Conservation (phyloP, 1,140 invertebrate genomes). For the Listronotus oregonensis region DNA sequence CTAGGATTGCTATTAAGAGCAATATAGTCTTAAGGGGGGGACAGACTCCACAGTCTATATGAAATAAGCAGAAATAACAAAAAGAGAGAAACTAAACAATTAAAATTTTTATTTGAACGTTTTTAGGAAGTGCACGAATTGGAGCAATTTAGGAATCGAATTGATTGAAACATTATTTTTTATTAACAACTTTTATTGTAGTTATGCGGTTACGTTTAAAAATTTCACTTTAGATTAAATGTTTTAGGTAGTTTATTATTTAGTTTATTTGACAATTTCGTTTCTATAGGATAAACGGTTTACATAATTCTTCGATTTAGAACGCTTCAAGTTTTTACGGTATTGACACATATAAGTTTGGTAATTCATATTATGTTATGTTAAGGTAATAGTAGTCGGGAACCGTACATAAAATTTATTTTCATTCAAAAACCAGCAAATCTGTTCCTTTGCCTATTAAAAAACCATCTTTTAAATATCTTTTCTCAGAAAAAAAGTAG, state of each 20-base stretch:
- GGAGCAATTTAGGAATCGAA: conserved; percentile 45
- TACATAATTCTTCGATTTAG: conserved; percentile 26
- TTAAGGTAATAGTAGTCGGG: no score
- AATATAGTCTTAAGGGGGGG: conserved; percentile 11
- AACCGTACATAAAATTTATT: no score
- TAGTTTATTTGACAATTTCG: conserved; percentile 10
- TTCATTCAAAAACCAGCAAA: no score
- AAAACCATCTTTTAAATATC: no score
- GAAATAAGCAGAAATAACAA: conserved; percentile 38
- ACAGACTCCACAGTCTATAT: conserved; percentile 24
- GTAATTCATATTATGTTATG: no score
- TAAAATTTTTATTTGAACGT: conserved; percentile 37
- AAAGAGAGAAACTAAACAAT: conserved; percentile 46
- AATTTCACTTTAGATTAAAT: conserved; percentile 31
- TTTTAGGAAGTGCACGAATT: conserved; percentile 44
- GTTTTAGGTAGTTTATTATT: conserved; percentile 1
- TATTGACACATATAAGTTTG: conserved; percentile 17
- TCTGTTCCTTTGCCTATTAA: no score
- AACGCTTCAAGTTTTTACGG: conserved; percentile 11
- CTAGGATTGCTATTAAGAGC: conserved; percentile 2
- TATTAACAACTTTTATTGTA: conserved; percentile 11
- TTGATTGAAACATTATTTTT: conserved; percentile 42
- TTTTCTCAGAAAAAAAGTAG: no score
- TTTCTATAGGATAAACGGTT: conserved; percentile 17
- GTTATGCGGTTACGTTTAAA: conserved; percentile 28